These are phyloP conservation scores for Harpagoxenus sublaevis DNA, from an alignment of 2,888 invertebrate genomes.

Conservation along the genomic window DNA sequence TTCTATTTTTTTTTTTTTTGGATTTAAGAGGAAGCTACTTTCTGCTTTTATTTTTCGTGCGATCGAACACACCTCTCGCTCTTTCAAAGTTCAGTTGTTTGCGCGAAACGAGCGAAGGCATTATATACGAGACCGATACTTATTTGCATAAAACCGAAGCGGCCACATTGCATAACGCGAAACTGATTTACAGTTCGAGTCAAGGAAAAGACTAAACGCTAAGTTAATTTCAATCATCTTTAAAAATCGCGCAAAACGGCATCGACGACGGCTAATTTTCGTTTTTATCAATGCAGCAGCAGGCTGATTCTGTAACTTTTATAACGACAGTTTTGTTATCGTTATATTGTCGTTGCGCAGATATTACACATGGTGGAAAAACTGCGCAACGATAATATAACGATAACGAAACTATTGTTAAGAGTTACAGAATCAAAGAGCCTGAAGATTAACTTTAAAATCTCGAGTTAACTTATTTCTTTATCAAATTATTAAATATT, in stretches of 20 bases:
- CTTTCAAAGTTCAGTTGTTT: conserved; percentile 11
- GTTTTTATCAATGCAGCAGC: background rate
- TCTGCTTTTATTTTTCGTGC: background rate
- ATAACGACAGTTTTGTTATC: too few relatives aligned
- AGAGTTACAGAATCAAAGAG: too few relatives aligned
- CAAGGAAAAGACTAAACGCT: background rate
- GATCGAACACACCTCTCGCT: background rate
- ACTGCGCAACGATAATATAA: too few relatives aligned
- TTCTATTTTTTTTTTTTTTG: background rate
- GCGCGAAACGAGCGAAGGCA: background rate
- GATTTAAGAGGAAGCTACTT: background rate
- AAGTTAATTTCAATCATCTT: background rate
- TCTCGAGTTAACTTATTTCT: too few relatives aligned
- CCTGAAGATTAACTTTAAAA: background rate
- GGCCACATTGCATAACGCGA: background rate
- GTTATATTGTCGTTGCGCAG: too few relatives aligned
- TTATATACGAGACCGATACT: background rate
- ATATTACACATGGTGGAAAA: too few relatives aligned
- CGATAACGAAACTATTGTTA: too few relatives aligned
- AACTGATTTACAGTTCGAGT: background rate
- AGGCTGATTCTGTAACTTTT: too few relatives aligned
- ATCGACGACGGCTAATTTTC: background rate
- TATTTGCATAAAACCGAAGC: background rate
- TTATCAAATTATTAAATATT: too few relatives aligned
- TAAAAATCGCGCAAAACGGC: background rate